Percentiles rank a stretch among this genome's conserved stretches.
phyloP scores from a whole-genome alignment of 2,797 vertebrate genomes.

The Ctenosaura bakeri region DNA sequence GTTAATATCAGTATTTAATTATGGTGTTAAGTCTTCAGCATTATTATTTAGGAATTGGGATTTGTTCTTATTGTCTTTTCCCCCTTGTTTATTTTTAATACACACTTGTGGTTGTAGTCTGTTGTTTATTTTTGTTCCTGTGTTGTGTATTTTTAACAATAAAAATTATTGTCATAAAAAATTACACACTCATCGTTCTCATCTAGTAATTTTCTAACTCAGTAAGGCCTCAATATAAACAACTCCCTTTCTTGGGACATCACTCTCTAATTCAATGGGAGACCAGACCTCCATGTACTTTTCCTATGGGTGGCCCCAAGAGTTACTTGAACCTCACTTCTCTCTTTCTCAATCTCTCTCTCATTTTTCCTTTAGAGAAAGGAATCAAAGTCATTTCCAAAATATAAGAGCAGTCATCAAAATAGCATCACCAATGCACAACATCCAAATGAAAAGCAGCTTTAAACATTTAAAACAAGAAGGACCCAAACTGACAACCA shows the following conservation, averaged over 20 bases:
- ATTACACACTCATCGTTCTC: not conserved
- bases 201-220: constrained; percentile 37
- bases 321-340: not conserved
- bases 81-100: no score
- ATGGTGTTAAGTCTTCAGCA: no score
- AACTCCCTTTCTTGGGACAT: constrained; percentile 32
- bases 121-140: no score
- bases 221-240: constrained; percentile 31
- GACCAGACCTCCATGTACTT: constrained; percentile 31
- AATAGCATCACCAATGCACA: not conserved
- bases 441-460: not conserved
- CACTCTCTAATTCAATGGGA: constrained; percentile 29
- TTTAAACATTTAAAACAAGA: not conserved
- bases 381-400: not conserved
- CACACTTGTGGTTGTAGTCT: no score
- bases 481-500: not conserved
- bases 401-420: not conserved
- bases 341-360: not conserved
- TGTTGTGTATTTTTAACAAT: no score
- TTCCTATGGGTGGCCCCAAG: constrained; percentile 43
- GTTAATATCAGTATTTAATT: no score
- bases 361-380: no score
- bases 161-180: no score
- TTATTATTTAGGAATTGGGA: no score
- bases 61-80: no score